phyloP scores from a whole-genome alignment of 1,140 invertebrate species.

The Caenorhabditis remanei region DNA sequence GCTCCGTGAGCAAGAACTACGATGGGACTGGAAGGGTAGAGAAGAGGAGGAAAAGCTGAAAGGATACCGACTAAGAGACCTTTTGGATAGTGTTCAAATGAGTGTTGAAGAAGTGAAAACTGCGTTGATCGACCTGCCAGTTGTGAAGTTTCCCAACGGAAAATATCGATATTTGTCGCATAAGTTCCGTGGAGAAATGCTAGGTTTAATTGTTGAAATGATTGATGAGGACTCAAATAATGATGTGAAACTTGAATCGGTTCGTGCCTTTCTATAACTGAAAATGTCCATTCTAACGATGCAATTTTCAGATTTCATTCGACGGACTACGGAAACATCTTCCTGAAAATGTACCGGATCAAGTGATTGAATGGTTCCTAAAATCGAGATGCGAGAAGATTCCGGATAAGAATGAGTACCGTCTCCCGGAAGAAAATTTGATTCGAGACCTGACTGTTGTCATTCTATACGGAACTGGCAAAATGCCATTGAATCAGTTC shows the following conservation, averaged over 20 bases:
- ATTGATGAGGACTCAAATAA: constrained; percentile 8
- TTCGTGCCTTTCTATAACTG: not conserved
- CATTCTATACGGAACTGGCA: not conserved
- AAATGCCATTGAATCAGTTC: constrained; percentile 1
- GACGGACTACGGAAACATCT: not conserved
- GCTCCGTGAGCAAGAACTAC: constrained; percentile 31
- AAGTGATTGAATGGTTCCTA: constrained; percentile 18
- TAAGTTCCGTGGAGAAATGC: constrained; percentile 30
- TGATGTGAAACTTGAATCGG: constrained; percentile 20
- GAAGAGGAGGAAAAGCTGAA: constrained; percentile 21
- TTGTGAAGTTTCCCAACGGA: constrained; percentile 25
- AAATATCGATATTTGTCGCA: constrained; percentile 30
- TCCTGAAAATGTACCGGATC: constrained; percentile 1
- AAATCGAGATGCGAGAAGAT: constrained; percentile 7
- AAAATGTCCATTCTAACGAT: not conserved
- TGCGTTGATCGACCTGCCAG: constrained; percentile 7
- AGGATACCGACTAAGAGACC: not conserved
- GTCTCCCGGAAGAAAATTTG: not conserved
- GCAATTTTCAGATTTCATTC: not conserved
- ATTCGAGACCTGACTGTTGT: constrained; percentile 24
- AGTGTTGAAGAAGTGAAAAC: constrained; percentile 39
- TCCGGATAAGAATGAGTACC: not conserved
- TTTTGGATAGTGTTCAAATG: constrained; percentile 42
- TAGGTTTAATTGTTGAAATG: constrained; percentile 7
- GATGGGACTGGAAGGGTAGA: constrained; percentile 12